A percentile compares a stretch with the other conserved stretches of the same genome.
These are phyloP conservation scores for Linepithema humile DNA, from an alignment of 1,140 invertebrate species.

Conservation along the genomic window DNA sequence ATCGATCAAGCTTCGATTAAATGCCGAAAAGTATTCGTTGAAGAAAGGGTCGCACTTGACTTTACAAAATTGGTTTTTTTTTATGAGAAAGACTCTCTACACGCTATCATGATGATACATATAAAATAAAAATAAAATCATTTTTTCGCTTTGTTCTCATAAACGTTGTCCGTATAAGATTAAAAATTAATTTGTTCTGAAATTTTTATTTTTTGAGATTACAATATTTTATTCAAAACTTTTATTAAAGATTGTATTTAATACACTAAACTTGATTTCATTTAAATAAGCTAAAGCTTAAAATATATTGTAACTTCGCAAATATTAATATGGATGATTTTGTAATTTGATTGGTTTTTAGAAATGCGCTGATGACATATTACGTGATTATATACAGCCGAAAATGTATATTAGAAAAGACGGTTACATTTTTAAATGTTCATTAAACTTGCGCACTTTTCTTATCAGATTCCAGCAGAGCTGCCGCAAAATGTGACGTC, in stretches of 20 bases:
- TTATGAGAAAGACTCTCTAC: not conserved
- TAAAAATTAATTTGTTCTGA: not conserved
- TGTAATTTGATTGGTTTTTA: not conserved
- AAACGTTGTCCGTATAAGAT: not conserved
- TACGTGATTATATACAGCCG: not conserved
- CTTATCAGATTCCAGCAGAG: slow-evolving; percentile 32
- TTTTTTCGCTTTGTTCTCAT: not conserved
- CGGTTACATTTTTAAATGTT: slow-evolving; percentile 41
- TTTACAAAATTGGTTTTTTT: not conserved
- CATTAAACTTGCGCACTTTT: slow-evolving; percentile 39
- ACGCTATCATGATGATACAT: too few species aligned
- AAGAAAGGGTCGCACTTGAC: not conserved
- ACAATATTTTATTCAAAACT: not conserved
- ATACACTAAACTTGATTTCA: not conserved
- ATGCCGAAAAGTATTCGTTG: not conserved
- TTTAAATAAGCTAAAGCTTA: not conserved
- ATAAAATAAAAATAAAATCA: not conserved
- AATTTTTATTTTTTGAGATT: not conserved
- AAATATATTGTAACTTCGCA: not conserved
- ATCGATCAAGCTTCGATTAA: not conserved
- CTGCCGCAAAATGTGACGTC: slow-evolving; percentile 45
- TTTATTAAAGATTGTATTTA: not conserved
- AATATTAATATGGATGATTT: not conserved
- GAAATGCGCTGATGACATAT: not conserved
- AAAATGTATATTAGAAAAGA: not conserved